A percentile compares a stretch with the other conserved stretches of the same genome.
Evolutionary conservation across 2,888 invertebrate species (phyloP).

Genomic region (Acanthopleura granulata): DNA sequence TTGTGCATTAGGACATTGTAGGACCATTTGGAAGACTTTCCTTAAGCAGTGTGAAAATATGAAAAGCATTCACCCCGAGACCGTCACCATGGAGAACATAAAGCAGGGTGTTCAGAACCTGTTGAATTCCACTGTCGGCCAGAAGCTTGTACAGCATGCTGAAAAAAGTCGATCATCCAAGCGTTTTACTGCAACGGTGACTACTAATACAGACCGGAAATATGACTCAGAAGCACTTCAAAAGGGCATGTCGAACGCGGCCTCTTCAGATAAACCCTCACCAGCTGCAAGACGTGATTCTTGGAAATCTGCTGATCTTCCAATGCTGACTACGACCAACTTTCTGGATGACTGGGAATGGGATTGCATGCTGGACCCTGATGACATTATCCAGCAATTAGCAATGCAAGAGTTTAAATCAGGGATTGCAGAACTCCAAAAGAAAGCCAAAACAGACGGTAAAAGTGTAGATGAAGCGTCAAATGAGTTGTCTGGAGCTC

Average conservation of each 20-base stretch:
- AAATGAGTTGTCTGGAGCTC: conserved; percentile 13
- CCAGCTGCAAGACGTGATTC: too few species aligned
- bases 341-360: conserved; percentile 40
- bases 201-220: too few species aligned
- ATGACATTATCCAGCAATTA: conserved; percentile 53
- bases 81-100: conserved; percentile 49
- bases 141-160: conserved; percentile 21
- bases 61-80: conserved; percentile 53
- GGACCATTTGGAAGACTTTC: conserved; percentile 23
- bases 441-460: background rate
- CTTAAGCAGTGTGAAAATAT: conserved; percentile 41
- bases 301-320: conserved; percentile 16
- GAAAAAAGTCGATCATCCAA: conserved; percentile 4
- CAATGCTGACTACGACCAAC: conserved; percentile 26
- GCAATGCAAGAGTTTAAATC: conserved; percentile 23
- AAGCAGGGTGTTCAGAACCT: conserved; percentile 26
- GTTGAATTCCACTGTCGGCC: background rate
- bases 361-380: conserved; percentile 40
- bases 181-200: too few species aligned
- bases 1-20: conserved; percentile 63
- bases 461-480: background rate
- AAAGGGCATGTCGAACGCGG: too few species aligned
- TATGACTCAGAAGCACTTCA: too few species aligned
- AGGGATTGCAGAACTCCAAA: conserved; percentile 26
- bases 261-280: too few species aligned